These are phyloP conservation scores for Microcebus griseorufus DNA, from an alignment of 2,113 vertebrate species.

Conservation along the genomic window DNA sequence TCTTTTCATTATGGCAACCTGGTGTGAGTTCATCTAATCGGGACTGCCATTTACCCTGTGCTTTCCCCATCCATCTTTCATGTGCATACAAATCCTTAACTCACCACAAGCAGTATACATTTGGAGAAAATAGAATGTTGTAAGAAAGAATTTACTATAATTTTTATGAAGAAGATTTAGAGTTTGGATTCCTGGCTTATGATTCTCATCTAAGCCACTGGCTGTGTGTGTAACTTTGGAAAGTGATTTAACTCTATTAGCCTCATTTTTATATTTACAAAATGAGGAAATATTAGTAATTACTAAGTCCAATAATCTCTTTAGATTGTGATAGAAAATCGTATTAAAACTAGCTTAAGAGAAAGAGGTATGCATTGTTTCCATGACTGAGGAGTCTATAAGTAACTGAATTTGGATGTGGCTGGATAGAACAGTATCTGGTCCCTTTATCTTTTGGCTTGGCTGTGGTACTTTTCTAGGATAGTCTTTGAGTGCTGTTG, in stretches of 20 bases:
- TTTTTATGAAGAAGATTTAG: neutral
- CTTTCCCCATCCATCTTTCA: neutral
- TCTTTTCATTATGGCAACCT: neutral
- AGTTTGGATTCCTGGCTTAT: neutral
- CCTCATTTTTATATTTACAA: neutral
- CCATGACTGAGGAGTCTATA: neutral
- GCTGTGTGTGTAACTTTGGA: neutral
- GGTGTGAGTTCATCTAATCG: neutral
- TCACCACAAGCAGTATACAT: neutral
- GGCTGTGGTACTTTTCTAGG: neutral
- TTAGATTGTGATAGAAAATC: neutral
- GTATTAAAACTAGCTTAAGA: neutral
- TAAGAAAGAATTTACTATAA: neutral
- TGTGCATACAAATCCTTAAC: neutral
- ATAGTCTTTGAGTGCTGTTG: neutral
- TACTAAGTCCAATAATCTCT: neutral
- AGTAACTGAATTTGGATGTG: neutral
- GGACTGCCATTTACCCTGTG: neutral
- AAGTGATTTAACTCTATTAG: neutral
- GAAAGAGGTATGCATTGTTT: neutral
- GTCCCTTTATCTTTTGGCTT: neutral
- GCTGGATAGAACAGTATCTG: no score
- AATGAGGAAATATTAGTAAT: neutral
- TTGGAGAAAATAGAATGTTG: neutral
- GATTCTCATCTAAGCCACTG: neutral